Base-by-base conservation (phyloP, 2,888 invertebrate species). In the Drosophila mercatorum region DNA sequence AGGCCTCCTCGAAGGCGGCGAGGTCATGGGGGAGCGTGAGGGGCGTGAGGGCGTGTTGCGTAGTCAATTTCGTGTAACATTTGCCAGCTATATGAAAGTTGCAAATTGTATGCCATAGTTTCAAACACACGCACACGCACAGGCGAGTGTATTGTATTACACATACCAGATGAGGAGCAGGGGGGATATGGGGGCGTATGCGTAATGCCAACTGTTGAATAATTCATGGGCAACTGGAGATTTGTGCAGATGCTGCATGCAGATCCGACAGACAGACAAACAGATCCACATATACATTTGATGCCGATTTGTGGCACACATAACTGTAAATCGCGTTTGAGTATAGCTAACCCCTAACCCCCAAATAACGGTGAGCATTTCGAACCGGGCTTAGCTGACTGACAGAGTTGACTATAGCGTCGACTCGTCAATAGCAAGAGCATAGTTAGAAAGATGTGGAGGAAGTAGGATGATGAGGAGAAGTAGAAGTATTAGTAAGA, bases 161-260 rank as follows among this genome's bases (percentile, higher is more conserved):
- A 40, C 36, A n/a, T 36, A 34, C 38, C 31, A 34, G 10, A 34
- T 34, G 34, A 34, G 34, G 10, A 34, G 26, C 10, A 38, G 34
- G 5, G 10, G 14, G n/a, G 31, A 14, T 11, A 34, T 60, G 55
- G 55, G 34, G 55, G 40, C 59, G 59, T 59, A 59, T 60, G 56
- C 34, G 73, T 78, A 68, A 69, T 78, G 68, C 63, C 84, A 90
- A 88, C 87, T 87, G 84, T 75, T 87, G 84, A 87, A 87, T 87
- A 88, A 87, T 87, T 87, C 86, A 87, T 87, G 84, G 84, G 61
- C 84, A 80, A 83, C 90, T 74, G 80, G 90, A 90, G 90, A 87
- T 88, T 87, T 87, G 77, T 74, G 83, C 88, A 74, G 86, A 74
- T 78, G 78, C 62, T 68, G 78, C 78, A 78, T 78, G 66, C 61